Base-by-base conservation (phyloP, 2,888 invertebrate species). In the Eupeodes luniger region DNA sequence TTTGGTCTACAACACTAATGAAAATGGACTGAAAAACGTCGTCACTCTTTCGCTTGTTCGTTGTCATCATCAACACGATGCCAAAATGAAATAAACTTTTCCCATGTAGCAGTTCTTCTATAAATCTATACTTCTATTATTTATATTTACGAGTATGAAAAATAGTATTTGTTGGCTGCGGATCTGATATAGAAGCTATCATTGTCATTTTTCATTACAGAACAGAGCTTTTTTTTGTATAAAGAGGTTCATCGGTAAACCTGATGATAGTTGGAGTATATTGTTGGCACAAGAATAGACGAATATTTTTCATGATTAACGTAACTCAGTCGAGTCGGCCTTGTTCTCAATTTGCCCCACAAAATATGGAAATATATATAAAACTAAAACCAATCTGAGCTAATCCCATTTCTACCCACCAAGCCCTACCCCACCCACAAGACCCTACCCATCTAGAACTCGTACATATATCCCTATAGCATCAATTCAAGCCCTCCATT, bases 301-400 rank as follows among this genome's bases (percentile, higher is more conserved):
- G 51, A 77, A 51, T 72, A 77, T 61, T 59, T 78, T 72, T 77
- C 72, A 51, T 78, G 64, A 74, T 66, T 78, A 66, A 66, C 27
- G 11, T 70, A 14, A 11, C 44, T 16, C 27, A 27, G 55, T 55
- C 47, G 47, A 7, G 0, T 27, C 19, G 53, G 51, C 81, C 76
- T 82, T 76, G 76, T 62, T 55, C 40, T 61, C 11, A 19, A 66
- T 51, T 66, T 77, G 55, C 77, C 62, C 9, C 5, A 67, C 62
- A 11, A 3, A 67, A 51, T 16, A 40, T 40, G 40, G 5, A 40
- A 9, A 51, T 27, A 53, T 47, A 49, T 55, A 53, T 47, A 14
- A 75, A 47, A 9, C 7, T 47, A 14, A 34, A 36, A 51, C 9
- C 2, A 16, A 61, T 76, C 55, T 55, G 53, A 19, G 61, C 51